Evolutionary conservation across 2,797 vertebrate genomes (phyloP).

Genomic region (Botia almorhae): DNA sequence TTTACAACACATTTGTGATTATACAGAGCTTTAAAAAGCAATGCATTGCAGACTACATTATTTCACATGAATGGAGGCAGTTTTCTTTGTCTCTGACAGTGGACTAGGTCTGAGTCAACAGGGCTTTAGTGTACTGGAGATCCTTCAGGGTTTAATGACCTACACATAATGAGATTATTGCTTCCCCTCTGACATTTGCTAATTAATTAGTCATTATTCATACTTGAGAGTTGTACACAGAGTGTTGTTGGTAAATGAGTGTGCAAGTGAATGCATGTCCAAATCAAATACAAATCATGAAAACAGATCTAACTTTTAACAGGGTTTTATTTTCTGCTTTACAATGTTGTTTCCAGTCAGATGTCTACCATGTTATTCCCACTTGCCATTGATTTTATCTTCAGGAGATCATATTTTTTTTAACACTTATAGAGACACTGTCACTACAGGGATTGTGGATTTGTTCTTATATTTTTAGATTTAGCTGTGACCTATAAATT

Average conservation of each 20-base stretch:
- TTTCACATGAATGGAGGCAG: conserved; percentile 38
- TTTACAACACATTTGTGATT: not conserved
- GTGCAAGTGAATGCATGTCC: not conserved
- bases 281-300: conserved; percentile 13
- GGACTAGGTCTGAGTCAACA: conserved; percentile 36
- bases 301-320: not conserved
- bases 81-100: conserved; percentile 18
- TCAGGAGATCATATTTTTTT: not conserved
- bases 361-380: not conserved
- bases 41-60: conserved; percentile 19
- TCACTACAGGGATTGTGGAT: not conserved
- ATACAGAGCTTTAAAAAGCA: conserved; percentile 18
- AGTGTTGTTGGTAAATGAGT: conserved; percentile 2
- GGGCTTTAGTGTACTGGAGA: conserved; percentile 38
- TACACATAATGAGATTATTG: conserved; percentile 60
- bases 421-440: no score
- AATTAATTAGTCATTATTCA: conserved; percentile 43
- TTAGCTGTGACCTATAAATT: conserved; percentile 1
- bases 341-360: not conserved
- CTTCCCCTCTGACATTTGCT: conserved; percentile 39
- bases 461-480: not conserved
- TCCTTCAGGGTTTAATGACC: conserved; percentile 55
- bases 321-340: not conserved
- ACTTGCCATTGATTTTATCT: not conserved
- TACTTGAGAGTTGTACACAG: conserved; percentile 9